Evolutionary conservation across 2,888 invertebrate species (phyloP), one percentile per base, ranked within the genome.

Genomic region (Synanthedon myopaeformis): DNA sequence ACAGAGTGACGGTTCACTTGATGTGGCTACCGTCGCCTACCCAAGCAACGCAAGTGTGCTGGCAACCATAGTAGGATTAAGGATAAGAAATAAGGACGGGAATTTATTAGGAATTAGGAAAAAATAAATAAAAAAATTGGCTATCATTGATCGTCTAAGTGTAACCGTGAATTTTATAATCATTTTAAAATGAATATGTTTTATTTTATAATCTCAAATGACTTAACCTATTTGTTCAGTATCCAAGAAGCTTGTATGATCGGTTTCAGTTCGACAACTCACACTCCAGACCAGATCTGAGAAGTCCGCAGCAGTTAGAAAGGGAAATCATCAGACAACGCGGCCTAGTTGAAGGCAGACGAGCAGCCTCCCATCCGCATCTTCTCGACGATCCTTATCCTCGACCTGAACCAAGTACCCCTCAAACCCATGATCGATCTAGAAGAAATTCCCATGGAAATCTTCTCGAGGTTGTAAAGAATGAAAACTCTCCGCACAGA

Each of bases 331-430:
- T 90, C 28, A 76, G 89, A 61, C 89, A 90, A 65, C 80, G 89
- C 72, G 89, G 89, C 49, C 82, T 91, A 49, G 69, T 76, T 4
- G 91, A 90, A 69, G 88, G 83, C 0, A 79, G 91, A 64, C 76
- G 91, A 50, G 90, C 92, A 0, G 84, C 91, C 0, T 92, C 92
- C 0, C 92, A 92, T 62, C 92, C 92, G 1, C 92, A 92, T 62
- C 79, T 92, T 3, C 80, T 91, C 41, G 90, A 86, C 35, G 87
- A 87, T 54, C 84, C 79, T 1, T 83, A 75, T 12, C 74, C 71
- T 4, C 70, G 83, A 66, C 74, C 74, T 17, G 86, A 88, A 67
- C 64, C 74, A 12, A 74, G 70, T 3, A 72, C 79, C 4, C 76
- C 83, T 62, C 88, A 70, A 72, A 81, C 79, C 57, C 82, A 74